Percentiles rank a stretch among this genome's conserved stretches.
Conservation (phyloP, 1,140 invertebrate genomes). For the Drosophila athabasca region DNA sequence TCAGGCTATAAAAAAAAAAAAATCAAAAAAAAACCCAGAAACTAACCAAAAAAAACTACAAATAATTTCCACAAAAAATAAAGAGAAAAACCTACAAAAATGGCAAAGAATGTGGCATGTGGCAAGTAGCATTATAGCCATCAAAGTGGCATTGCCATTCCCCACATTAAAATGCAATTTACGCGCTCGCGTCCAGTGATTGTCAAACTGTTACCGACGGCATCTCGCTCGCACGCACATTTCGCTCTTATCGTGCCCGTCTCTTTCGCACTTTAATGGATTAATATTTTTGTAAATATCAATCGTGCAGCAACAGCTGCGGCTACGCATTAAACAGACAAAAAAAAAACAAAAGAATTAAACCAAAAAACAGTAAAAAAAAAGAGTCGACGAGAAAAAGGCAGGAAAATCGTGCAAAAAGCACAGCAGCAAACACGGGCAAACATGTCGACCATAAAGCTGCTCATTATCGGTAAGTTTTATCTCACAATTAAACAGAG, state of each 20-base stretch:
- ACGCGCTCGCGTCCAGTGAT: constrained; percentile 26
- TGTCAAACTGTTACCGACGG: constrained; percentile 52
- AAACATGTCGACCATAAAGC: constrained; percentile 79
- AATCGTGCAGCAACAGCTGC: constrained; percentile 36
- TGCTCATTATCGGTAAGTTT: constrained; percentile 83
- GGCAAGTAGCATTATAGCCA: constrained; percentile 20
- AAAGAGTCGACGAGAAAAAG: constrained; percentile 4
- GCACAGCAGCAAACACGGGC: constrained; percentile 19
- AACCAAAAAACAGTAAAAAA: constrained; percentile 12
- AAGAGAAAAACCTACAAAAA: not conserved
- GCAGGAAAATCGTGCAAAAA: constrained; percentile 7
- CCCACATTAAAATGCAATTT: constrained; percentile 76
- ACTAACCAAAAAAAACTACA: constrained; percentile 8
- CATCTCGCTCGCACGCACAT: too few species aligned
- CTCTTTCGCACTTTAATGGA: constrained; percentile 13
- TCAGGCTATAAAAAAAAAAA: too few species aligned
- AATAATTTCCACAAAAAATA: not conserved
- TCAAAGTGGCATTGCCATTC: constrained; percentile 48
- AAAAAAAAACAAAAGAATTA: constrained; percentile 14
- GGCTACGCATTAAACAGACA: constrained; percentile 5
- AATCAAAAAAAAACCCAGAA: not conserved
- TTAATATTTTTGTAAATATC: constrained; percentile 59
- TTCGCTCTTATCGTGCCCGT: too few species aligned
- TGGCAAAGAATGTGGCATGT: constrained; percentile 26
- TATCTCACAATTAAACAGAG: constrained; percentile 80